phyloP scores from a whole-genome alignment of 2,113 vertebrate species.

The Plectropomus leopardus region DNA sequence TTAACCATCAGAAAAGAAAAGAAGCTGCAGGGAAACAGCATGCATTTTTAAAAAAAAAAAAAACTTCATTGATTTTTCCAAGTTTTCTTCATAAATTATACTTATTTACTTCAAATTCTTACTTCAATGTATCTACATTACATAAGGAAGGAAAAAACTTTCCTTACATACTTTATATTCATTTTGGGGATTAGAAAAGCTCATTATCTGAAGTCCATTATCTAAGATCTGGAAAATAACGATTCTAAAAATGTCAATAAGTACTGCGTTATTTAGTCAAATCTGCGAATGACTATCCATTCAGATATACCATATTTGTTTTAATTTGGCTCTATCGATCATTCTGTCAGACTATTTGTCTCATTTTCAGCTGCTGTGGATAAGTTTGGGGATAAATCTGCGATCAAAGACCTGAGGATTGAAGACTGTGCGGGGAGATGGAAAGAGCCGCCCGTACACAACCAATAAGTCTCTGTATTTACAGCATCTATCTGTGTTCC shows the following conservation, averaged over 20 bases:
- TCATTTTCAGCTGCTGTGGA: conserved; percentile 22
- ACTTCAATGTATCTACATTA: neutral
- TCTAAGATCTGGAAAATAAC: conserved; percentile 60
- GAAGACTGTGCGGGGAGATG: conserved; percentile 57
- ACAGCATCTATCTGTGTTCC: conserved; percentile 56
- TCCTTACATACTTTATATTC: conserved; percentile 22
- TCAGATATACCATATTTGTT: conserved; percentile 59
- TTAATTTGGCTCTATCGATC: conserved; percentile 68
- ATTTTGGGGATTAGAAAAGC: conserved; percentile 38
- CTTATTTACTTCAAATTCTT: neutral
- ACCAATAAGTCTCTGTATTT: conserved; percentile 54
- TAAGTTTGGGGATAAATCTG: conserved; percentile 19
- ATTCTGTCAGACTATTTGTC: conserved; percentile 57
- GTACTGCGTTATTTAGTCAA: conserved; percentile 43
- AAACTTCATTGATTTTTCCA: neutral
- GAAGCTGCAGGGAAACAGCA: conserved; percentile 4
- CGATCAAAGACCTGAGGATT: conserved; percentile 21
- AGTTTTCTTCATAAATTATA: neutral
- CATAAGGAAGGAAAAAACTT: conserved; percentile 8
- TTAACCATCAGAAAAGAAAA: conserved; percentile 22
- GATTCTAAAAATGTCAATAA: conserved; percentile 56
- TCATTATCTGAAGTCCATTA: conserved; percentile 66
- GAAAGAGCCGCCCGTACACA: conserved; percentile 33
- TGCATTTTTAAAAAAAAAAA: too few species aligned
- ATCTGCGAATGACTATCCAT: conserved; percentile 39